A percentile compares a stretch with the other conserved stretches of the same genome.
phyloP scores from a whole-genome alignment of 1,140 invertebrate genomes.

The Schlechtendalia chinensis region DNA sequence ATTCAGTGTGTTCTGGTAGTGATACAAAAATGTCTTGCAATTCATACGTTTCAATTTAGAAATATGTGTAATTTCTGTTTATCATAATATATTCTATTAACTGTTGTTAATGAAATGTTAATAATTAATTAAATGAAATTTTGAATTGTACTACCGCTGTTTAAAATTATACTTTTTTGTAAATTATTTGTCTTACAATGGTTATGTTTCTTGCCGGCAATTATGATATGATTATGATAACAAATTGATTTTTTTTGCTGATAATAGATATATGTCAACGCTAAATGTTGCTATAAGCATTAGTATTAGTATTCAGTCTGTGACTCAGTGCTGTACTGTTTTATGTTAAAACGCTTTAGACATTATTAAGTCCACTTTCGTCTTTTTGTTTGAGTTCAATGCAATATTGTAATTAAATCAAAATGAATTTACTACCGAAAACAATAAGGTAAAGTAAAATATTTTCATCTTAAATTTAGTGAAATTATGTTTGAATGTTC shows the following conservation, averaged over 20 bases:
- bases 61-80: too few species aligned
- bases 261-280: background rate
- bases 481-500: too few species aligned
- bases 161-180: too few species aligned
- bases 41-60: too few species aligned
- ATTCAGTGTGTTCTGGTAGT: too few species aligned
- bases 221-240: constrained; percentile 16
- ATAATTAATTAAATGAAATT: too few species aligned
- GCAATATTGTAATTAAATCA: background rate
- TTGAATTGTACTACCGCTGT: too few species aligned
- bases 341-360: background rate
- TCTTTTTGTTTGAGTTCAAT: background rate
- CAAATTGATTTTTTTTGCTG: constrained; percentile 20
- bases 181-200: too few species aligned
- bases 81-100: too few species aligned
- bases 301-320: background rate
- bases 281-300: background rate
- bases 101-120: too few species aligned
- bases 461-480: background rate
- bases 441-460: constrained; percentile 16
- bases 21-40: too few species aligned
- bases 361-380: background rate
- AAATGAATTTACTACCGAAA: constrained; percentile 41
- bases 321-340: background rate
- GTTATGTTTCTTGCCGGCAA: background rate